Conservation (phyloP, 1,140 invertebrate species). For the Whitmania pigra region DNA sequence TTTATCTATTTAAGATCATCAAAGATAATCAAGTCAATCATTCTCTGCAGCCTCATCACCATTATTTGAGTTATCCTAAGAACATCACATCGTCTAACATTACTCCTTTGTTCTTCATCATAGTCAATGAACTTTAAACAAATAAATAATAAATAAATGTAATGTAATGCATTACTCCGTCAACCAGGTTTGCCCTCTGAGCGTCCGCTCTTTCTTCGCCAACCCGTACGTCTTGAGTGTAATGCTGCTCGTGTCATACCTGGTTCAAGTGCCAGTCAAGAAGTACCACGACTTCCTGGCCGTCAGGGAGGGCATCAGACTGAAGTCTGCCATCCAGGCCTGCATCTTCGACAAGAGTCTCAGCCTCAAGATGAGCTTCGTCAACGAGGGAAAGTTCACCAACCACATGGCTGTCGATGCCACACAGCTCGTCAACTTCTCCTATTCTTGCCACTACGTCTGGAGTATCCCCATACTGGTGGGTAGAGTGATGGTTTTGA, state of each 20-base stretch:
- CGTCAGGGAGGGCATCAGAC: conserved; percentile 63
- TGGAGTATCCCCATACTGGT: conserved; percentile 77
- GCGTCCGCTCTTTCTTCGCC: conserved; percentile 44
- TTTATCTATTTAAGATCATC: too few relatives aligned
- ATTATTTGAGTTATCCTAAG: too few relatives aligned
- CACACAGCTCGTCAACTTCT: conserved; percentile 66
- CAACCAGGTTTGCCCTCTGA: not conserved
- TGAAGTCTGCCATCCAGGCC: conserved; percentile 63
- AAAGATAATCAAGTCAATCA: too few relatives aligned
- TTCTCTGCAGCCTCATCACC: too few relatives aligned
- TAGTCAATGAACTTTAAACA: too few relatives aligned
- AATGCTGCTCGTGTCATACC: conserved; percentile 56
- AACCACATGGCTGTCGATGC: conserved; percentile 71
- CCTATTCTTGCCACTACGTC: conserved; percentile 69
- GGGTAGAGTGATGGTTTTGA: conserved; percentile 24
- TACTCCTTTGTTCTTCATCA: too few relatives aligned
- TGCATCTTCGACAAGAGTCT: conserved; percentile 53
- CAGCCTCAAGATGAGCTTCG: conserved; percentile 32
- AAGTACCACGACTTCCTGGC: conserved; percentile 70
- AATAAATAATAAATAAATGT: too few relatives aligned
- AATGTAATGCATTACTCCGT: not conserved
- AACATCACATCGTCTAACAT: too few relatives aligned
- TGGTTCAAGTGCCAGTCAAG: conserved; percentile 65
- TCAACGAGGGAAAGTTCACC: conserved; percentile 44
- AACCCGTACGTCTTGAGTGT: conserved; percentile 67